A percentile compares a stretch with the other conserved stretches of the same genome.
Evolutionary conservation across 2,113 vertebrate genomes (phyloP).

Genomic region (Pseudolaguvia tuberculata): DNA sequence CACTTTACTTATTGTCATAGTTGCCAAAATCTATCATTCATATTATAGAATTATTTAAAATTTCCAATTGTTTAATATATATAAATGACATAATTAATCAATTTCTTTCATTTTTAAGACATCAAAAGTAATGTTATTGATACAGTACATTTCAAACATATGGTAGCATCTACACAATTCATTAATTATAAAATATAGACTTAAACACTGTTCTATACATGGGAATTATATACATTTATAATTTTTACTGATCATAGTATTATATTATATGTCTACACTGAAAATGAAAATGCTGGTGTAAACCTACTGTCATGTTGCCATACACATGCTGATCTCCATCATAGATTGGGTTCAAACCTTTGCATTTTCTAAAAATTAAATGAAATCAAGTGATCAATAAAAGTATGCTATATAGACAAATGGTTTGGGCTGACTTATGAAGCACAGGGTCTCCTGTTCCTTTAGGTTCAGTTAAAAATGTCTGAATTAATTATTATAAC

Average conservation of each 20-base stretch:
- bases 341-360: neutral
- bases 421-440: no score
- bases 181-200: neutral
- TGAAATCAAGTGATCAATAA: neutral
- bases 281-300: neutral
- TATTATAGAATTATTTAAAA: no score
- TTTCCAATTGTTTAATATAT: neutral
- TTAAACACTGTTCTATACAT: neutral
- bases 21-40: neutral
- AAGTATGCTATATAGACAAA: no score
- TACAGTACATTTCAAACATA: neutral
- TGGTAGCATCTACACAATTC: neutral
- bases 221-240: no score
- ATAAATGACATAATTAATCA: neutral
- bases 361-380: constrained; percentile 16
- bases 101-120: neutral
- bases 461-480: no score
- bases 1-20: neutral
- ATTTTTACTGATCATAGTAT: neutral
- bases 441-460: no score
- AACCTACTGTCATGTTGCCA: constrained; percentile 27
- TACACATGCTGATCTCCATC: constrained; percentile 25
- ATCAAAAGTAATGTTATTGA: neutral
- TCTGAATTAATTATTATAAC: no score
- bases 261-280: neutral